Conservation (phyloP, 2,797 vertebrate species). For the Arctocebus calabarensis region DNA sequence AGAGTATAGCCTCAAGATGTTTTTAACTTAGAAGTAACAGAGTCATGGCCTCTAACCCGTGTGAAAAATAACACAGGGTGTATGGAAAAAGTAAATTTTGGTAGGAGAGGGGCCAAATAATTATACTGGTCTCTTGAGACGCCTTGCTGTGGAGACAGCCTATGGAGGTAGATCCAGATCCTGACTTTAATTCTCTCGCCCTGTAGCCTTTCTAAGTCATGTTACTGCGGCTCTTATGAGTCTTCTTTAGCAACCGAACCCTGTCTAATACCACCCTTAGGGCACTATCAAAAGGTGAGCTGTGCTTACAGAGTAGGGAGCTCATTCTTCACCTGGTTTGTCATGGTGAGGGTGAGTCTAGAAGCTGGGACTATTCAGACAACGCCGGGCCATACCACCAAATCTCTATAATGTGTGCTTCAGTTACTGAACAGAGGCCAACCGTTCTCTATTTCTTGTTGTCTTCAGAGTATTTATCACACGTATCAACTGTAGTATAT, state of each 20-base stretch:
- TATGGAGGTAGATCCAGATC: neutral
- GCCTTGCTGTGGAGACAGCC: neutral
- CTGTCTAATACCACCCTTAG: neutral
- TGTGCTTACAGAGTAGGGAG: conserved; percentile 38
- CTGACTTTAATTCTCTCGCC: neutral
- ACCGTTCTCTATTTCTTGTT: conserved; percentile 65
- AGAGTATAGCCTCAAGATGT: neutral
- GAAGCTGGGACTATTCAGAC: conserved; percentile 39
- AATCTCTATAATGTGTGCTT: conserved; percentile 51
- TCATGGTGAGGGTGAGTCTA: neutral
- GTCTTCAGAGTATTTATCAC: conserved; percentile 56
- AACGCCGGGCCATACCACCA: conserved; percentile 12
- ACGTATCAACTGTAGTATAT: conserved; percentile 63
- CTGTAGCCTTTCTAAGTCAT: neutral
- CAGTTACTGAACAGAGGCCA: conserved; percentile 64
- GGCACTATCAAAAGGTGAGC: conserved; percentile 72
- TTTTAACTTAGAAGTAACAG: conserved; percentile 45
- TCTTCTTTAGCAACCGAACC: neutral
- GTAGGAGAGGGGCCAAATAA: neutral
- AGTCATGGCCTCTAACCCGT: neutral
- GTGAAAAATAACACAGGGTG: neutral
- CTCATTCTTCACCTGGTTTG: conserved; percentile 60
- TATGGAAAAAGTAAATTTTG: neutral
- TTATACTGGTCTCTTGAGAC: neutral
- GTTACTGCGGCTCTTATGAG: neutral